These are phyloP conservation scores for Erebia aethiops DNA, from an alignment of 2,888 invertebrate genomes.

Conservation along the genomic window DNA sequence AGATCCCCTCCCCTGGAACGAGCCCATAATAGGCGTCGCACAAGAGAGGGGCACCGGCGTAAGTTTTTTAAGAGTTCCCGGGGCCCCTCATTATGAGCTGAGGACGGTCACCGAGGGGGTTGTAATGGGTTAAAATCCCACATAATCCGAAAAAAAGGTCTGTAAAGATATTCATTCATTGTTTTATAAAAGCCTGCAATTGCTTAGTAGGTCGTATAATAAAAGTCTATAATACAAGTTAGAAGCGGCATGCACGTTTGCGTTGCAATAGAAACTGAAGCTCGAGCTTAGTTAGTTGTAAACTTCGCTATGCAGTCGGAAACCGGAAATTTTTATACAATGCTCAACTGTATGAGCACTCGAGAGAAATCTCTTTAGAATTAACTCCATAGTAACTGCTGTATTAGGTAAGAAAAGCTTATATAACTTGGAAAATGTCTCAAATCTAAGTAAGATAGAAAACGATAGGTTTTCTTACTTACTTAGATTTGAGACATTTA, in stretches of 20 bases:
- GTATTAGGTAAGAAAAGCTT: background rate
- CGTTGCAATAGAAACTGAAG: conserved; percentile 17
- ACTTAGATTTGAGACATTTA: too few species aligned
- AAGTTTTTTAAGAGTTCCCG: too few species aligned
- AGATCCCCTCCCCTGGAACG: too few species aligned
- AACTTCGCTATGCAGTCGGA: conserved; percentile 10
- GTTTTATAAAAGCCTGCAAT: conserved; percentile 4
- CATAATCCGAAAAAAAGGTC: too few species aligned
- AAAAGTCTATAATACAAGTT: conserved; percentile 10
- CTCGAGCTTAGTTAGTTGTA: conserved; percentile 7
- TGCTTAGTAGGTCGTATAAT: conserved; percentile 8
- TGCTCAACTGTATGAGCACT: conserved; percentile 9
- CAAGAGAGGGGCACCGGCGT: too few species aligned
- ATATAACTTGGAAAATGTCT: background rate
- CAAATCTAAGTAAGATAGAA: background rate
- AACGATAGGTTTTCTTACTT: too few species aligned
- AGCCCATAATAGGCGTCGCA: too few species aligned
- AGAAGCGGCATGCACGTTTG: conserved; percentile 11
- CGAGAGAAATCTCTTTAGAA: conserved; percentile 7
- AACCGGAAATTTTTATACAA: conserved; percentile 18
- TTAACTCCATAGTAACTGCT: conserved; percentile 5
- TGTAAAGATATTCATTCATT: background rate
- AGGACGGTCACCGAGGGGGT: too few species aligned
- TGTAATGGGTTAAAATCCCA: too few species aligned
- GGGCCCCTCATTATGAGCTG: too few species aligned